Evolutionary conservation across 2,797 vertebrate genomes (phyloP), one percentile per base, ranked within the genome.

Genomic region (Sphaeramia orbicularis): DNA sequence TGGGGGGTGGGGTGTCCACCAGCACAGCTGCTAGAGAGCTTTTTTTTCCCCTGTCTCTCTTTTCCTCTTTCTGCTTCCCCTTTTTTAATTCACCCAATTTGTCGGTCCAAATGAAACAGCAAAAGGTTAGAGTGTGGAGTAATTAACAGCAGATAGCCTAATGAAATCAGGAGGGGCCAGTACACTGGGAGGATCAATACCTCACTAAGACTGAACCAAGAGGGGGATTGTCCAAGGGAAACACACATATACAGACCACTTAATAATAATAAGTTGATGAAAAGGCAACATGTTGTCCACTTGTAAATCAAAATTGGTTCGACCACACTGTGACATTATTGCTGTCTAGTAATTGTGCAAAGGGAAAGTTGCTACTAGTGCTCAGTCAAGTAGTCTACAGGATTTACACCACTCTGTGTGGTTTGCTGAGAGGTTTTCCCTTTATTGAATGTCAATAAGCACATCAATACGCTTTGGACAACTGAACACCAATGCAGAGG

Each of bases 11-110:
- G 41, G 59, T 51, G 88, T 85, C 69, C 73, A 66, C 40, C 66
- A 30, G 71, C 55, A 35, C 55, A 63, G 61, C 76, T 71, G 80
- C 68, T 7, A 37, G 18, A n/a, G 6, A 69, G 67, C 36, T 14
- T 44, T 18, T 43, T 41, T 13, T 4, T 1, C 1, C 14, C 10
- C 42, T 54, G 59, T 63, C 38, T 67, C 35, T 85, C 74, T 55
- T 83, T 84, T 92, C 86, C 85, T 59, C 53, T 65, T 44, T 55
- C 66, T 50, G 27, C 76, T 71, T 70, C 57, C 68, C 73, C 48
- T 62, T 85, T 91, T 96, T 95, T 94, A 96, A 95, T 95, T 95
- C 89, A 90, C 92, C 92, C 94, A 96, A 95, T 96, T 96, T 97
- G 95, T 96, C 92, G 91, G 80, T 88, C 91, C 95, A 96, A 96